These are phyloP conservation scores for Trididemnum nubilum DNA, from an alignment of 23 tunicate genomes.

Conservation along the genomic window DNA sequence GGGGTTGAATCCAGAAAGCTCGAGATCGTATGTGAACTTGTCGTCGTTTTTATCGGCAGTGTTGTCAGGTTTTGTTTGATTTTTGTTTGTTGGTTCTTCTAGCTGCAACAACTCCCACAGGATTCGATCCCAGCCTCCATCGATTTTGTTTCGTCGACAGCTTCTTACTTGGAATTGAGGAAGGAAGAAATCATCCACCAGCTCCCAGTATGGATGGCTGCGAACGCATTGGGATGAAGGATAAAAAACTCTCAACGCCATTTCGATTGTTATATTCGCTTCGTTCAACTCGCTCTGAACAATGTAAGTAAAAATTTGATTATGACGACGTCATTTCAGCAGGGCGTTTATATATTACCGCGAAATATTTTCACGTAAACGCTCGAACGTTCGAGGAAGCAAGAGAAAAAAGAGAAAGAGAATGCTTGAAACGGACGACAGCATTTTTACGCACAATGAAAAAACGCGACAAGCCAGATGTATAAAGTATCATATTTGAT, in stretches of 20 bases:
- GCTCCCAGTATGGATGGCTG: not conserved
- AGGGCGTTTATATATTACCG: not conserved
- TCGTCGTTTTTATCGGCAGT: not conserved
- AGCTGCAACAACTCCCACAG: not conserved
- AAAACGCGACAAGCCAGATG: too few species aligned
- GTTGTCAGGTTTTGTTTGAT: not conserved
- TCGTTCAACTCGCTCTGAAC: not conserved
- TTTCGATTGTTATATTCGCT: too few species aligned
- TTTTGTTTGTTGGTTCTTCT: conserved; percentile 3
- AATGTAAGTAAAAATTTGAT: not conserved
- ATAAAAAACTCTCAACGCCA: not conserved
- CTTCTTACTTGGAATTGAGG: not conserved
- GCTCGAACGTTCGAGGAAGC: not conserved
- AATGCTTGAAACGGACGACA: not conserved
- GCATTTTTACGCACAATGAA: too few species aligned
- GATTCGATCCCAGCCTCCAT: not conserved
- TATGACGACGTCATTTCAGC: not conserved
- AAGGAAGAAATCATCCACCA: not conserved
- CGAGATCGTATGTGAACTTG: not conserved
- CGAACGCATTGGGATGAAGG: not conserved
- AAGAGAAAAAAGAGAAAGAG: not conserved
- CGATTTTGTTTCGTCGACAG: not conserved
- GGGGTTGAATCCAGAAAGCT: conserved; percentile 29
- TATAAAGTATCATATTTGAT: too few species aligned
- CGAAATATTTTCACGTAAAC: not conserved